A percentile compares a stretch with the other conserved stretches of the same genome.
Evolutionary conservation across 2,888 invertebrate genomes (phyloP).

Genomic region (Phorcus lineatus): DNA sequence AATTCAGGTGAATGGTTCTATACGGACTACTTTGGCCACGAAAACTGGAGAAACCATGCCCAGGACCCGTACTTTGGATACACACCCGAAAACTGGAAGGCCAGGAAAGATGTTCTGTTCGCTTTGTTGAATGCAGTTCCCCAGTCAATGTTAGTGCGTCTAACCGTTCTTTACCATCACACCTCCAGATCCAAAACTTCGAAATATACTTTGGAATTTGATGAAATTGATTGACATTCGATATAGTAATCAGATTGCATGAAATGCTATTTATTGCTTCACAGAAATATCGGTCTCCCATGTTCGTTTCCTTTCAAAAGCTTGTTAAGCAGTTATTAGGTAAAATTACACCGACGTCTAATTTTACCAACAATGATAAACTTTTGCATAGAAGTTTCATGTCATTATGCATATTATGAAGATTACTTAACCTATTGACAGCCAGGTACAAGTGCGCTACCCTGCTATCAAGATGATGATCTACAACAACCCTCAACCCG

Average conservation of each 20-base stretch:
- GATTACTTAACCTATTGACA: background rate
- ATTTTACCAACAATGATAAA: background rate
- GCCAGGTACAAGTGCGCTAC: slow-evolving; percentile 26
- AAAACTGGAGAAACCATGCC: slow-evolving; percentile 16
- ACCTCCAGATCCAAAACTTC: too few relatives aligned
- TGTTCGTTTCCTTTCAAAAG: too few relatives aligned
- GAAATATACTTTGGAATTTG: too few relatives aligned
- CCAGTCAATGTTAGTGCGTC: slow-evolving; percentile 26
- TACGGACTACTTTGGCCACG: slow-evolving; percentile 34
- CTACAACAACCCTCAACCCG: background rate
- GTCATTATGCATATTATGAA: too few relatives aligned
- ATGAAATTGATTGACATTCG: too few relatives aligned
- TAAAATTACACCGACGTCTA: too few relatives aligned
- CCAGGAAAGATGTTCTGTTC: slow-evolving; percentile 31
- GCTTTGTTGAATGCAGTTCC: slow-evolving; percentile 34
- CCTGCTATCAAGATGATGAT: slow-evolving; percentile 15
- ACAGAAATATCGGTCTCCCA: background rate
- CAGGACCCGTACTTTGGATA: slow-evolving; percentile 29
- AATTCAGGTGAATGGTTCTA: slow-evolving; percentile 33
- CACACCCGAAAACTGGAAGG: slow-evolving; percentile 18
- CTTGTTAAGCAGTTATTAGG: too few relatives aligned
- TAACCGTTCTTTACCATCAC: too few relatives aligned
- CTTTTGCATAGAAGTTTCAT: background rate
- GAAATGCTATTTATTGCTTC: background rate
- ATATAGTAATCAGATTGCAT: background rate